A percentile compares a stretch with the other conserved stretches of the same genome.
phyloP scores from a whole-genome alignment of 30 jellyfish, hydroid and myxozoan species.

The Pelagia noctiluca region DNA sequence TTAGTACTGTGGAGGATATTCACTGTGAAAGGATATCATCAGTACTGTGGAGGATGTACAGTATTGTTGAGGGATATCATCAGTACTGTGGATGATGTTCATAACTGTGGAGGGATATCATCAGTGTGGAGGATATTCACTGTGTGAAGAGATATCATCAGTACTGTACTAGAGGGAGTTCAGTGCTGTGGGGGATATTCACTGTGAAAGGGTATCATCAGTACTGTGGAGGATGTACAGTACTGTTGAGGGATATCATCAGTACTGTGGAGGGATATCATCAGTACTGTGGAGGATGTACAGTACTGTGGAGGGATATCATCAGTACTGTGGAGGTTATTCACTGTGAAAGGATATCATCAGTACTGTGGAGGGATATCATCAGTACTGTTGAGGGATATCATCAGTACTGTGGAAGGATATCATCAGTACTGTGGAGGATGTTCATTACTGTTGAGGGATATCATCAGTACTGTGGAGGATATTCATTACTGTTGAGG shows the following conservation, averaged over 20 bases:
- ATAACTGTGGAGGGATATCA: background rate
- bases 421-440: background rate
- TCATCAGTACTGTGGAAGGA: conserved; percentile 4
- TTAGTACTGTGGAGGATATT: too few relatives aligned
- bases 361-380: conserved; percentile 5
- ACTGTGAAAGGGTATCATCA: background rate
- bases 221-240: too few relatives aligned
- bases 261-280: background rate
- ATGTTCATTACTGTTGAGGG: background rate
- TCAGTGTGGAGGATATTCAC: background rate
- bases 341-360: background rate
- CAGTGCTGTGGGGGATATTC: background rate
- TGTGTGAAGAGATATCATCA: background rate
- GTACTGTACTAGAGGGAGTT: background rate
- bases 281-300: conserved; percentile 8
- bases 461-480: conserved; percentile 1
- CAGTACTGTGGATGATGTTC: too few relatives aligned
- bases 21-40: background rate
- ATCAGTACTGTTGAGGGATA: background rate
- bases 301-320: conserved; percentile 8
- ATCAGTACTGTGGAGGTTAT: background rate
- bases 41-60: background rate
- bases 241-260: conserved; percentile 2
- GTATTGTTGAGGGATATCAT: background rate
- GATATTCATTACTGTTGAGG: background rate